Evolutionary conservation across 1,140 invertebrate species (phyloP), one percentile per base, ranked within the genome.

Genomic region (Zaprionus gabonicus): DNA sequence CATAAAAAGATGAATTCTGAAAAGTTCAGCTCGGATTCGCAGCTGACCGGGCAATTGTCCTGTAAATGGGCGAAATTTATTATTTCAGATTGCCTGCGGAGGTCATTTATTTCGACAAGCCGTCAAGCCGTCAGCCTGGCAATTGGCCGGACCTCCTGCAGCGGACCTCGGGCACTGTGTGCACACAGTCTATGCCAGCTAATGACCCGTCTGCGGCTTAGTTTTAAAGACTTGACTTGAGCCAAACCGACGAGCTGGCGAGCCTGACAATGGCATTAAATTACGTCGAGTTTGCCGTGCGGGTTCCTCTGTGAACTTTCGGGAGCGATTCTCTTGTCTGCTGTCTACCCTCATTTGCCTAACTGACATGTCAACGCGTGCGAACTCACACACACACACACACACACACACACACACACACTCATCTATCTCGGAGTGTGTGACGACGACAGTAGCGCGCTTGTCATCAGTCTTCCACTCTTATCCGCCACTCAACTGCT

Each of bases 291-390:
- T 64, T 64, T n/a, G 23, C 27, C 36, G 31, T 27, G 25, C 20
- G 9, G 36, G 49, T 10, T 7, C 31, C 49, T 66, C 28, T 17
- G 23, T 60, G 38, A 68, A 34, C 28, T 59, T 68, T 59, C 4
- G 9, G 12, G 34, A 4, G 51, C 23, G 13, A 34, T 69, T 49
- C 23, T 49, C 38, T 34, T 9, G 31, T 62, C 25, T 44, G 68
- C 82, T 86, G 83, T 86, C 84, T 88, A 88, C 77, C 84, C 83
- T 87, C 77, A 83, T 87, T 87, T 87, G 83, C 80, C 78, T 87
- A 87, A 83, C 83, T 83, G 84, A 88, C 77, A 78, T 88, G 81
- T 87, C 83, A 88, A 87, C 83, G 74, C 84, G 77, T 88, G 46
- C 46, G 10, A 51, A 51, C 46, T 10, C n/a, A n/a, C n/a, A n/a